phyloP scores from a whole-genome alignment of 2,113 vertebrate species.

The Sclerurus mexicanus region DNA sequence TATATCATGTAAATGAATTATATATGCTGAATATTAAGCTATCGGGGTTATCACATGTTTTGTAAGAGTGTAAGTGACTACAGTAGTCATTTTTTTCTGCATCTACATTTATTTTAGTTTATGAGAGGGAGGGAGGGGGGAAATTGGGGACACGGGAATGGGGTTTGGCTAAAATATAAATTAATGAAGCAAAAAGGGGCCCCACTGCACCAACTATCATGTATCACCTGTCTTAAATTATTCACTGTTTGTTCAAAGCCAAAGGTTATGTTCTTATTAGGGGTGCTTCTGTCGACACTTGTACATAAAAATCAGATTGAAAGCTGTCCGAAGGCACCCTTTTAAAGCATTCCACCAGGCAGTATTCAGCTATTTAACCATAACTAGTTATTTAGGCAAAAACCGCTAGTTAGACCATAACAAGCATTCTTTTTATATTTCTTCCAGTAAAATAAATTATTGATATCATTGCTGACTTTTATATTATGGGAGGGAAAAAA shows the following conservation, averaged over 20 bases:
- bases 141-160: conserved; percentile 38
- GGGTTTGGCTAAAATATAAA: conserved; percentile 71
- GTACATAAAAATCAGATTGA: conserved; percentile 76
- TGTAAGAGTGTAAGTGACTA: conserved; percentile 89
- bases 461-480: conserved; percentile 95
- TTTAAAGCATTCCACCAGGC: conserved; percentile 80
- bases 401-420: conserved; percentile 83
- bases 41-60: conserved; percentile 87
- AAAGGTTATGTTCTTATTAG: conserved; percentile 85
- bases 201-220: conserved; percentile 79
- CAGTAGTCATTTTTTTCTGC: conserved; percentile 80
- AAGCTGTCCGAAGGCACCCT: conserved; percentile 76
- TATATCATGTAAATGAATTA: conserved; percentile 89
- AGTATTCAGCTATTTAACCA: conserved; percentile 84
- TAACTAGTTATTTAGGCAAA: conserved; percentile 83
- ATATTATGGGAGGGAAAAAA: conserved; percentile 90
- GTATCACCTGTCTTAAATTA: conserved; percentile 80
- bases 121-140: conserved; percentile 60
- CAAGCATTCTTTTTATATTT: conserved; percentile 92
- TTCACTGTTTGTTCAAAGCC: conserved; percentile 86
- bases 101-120: conserved; percentile 82
- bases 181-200: conserved; percentile 74
- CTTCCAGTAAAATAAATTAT: conserved; percentile 93
- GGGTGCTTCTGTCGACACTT: conserved; percentile 70
- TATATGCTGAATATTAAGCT: conserved; percentile 89